Base-by-base conservation (phyloP, 2,113 vertebrate species). In the Cryptomyrus ogoouensis region DNA sequence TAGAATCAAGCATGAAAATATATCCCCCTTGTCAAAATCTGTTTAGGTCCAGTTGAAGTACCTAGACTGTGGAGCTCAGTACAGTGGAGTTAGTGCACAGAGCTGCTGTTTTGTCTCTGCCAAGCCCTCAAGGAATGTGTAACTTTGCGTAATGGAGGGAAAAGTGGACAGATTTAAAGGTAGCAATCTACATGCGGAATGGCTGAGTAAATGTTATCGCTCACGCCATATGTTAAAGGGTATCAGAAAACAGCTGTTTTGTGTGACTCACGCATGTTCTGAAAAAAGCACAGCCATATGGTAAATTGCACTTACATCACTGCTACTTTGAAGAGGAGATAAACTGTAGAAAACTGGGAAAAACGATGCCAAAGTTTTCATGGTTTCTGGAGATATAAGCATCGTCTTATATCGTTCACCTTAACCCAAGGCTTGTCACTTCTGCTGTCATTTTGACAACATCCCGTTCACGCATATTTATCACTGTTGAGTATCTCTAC, bases 231-330 rank as follows among this genome's bases (percentile, higher is more conserved):
- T 92, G 92, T 91, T 91, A 91, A 53, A 89, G 91, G 88, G 58
- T 89, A 92, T 92, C 92, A 90, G 90, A 89, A 89, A 91, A 92
- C 92, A 90, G 91, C 89, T 91, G 88, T 80, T 89, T 89, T 89
- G 88, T 21, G 62, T 74, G 87, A 83, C 89, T 91, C 91, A 89
- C 89, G 88, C 53, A 66, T 47, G 53, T 90, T 91, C 91, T 90
- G 88, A 47, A 62, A 44, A 91, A 89, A 90, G 89, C 56, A 91
- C 90, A 89, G 90, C 66, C 93, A 92, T 92, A 92, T 93, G 93
- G 93, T 90, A 88, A 62, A 84, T 90, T 89, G 88, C 89, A 88
- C 83, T 90, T 91, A 91, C 62, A 31, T 10, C 62, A 31, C 62
- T 92, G 89, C 86, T 89, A 66, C 90, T 90, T 91, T 86, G 90